Evolutionary conservation across 2,888 invertebrate species (phyloP).

Genomic region (Pandemis corylana): DNA sequence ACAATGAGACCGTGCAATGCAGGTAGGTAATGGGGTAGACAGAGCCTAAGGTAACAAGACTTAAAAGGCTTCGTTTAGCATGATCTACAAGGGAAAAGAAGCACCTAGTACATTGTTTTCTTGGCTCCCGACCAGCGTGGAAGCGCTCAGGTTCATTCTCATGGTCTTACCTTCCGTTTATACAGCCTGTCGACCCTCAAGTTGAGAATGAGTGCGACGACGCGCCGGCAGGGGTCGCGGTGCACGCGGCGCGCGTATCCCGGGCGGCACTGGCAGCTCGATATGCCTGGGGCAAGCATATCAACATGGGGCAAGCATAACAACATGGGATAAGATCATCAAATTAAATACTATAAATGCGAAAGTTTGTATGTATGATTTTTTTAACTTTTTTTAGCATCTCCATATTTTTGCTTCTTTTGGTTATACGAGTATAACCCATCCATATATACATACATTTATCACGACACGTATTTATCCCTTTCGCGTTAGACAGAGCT

Average conservation of each 20-base stretch:
- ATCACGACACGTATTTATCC: too few relatives aligned
- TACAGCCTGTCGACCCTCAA: conserved; percentile 93
- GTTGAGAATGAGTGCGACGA: conserved; percentile 91
- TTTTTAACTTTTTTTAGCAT: not conserved
- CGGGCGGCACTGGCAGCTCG: conserved; percentile 94
- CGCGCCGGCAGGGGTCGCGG: conserved; percentile 90
- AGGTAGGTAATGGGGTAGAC: too few relatives aligned
- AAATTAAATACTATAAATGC: not conserved
- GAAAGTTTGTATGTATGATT: not conserved
- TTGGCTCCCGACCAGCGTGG: too few relatives aligned
- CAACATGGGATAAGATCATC: not conserved
- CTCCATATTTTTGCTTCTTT: not conserved
- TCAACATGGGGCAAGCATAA: not conserved
- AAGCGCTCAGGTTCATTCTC: not conserved
- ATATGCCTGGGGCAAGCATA: conserved; percentile 84
- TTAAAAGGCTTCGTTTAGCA: too few relatives aligned
- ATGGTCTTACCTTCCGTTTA: conserved; percentile 84
- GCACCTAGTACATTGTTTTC: too few relatives aligned
- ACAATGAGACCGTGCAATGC: too few relatives aligned
- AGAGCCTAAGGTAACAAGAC: too few relatives aligned
- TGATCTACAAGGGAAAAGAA: too few relatives aligned
- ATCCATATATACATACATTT: too few relatives aligned
- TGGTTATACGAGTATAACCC: not conserved
- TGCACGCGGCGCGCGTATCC: conserved; percentile 89
- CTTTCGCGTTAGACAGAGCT: too few relatives aligned